Conservation (phyloP, 2,888 invertebrate species). For the Acanthococcus lagerstroemiae region DNA sequence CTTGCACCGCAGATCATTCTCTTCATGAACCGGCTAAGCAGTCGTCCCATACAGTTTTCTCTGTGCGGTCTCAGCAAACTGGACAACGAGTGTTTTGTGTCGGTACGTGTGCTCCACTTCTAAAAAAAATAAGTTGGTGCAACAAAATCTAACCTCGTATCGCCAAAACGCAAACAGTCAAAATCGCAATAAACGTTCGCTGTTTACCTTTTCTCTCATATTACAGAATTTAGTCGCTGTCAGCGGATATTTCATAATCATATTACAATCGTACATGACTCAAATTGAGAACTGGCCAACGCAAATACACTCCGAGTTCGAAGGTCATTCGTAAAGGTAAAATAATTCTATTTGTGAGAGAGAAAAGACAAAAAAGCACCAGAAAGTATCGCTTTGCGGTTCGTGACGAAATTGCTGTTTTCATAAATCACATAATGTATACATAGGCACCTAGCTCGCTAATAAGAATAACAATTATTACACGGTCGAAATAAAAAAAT, state of each 20-base stretch:
- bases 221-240: constrained; percentile 33
- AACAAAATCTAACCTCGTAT: too few relatives aligned
- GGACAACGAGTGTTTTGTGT: constrained; percentile 33
- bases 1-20: constrained; percentile 30
- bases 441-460: too few relatives aligned
- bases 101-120: constrained; percentile 30
- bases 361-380: too few relatives aligned
- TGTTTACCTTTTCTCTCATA: not conserved
- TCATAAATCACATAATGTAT: too few relatives aligned
- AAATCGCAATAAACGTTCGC: not conserved
- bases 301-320: constrained; percentile 17
- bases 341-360: too few relatives aligned
- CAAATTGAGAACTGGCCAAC: constrained; percentile 33
- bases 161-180: too few relatives aligned
- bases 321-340: not conserved
- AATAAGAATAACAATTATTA: too few relatives aligned
- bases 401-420: too few relatives aligned
- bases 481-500: too few relatives aligned
- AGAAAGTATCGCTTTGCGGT: too few relatives aligned
- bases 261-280: constrained; percentile 35
- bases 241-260: constrained; percentile 33
- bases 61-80: constrained; percentile 32
- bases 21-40: constrained; percentile 32
- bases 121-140: too few relatives aligned
- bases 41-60: constrained; percentile 32